phyloP scores from a whole-genome alignment of 2,113 vertebrate species.

The Gallinago jamesoni region DNA sequence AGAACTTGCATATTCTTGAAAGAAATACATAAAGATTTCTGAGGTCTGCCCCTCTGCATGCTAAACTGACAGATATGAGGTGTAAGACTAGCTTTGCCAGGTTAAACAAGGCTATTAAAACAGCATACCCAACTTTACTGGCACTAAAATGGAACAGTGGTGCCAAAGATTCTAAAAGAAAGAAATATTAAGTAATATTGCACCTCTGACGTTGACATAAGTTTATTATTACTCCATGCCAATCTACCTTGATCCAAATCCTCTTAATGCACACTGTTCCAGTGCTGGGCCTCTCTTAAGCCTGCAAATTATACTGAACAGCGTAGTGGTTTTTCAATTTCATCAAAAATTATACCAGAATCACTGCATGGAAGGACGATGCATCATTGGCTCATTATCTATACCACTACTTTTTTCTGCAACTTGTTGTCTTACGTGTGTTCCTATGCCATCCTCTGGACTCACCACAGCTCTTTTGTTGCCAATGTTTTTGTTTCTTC shows the following conservation, averaged over 20 bases:
- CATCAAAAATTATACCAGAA: neutral
- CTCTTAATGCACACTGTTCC: slow-evolving; percentile 9
- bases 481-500: neutral
- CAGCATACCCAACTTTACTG: slow-evolving; percentile 58
- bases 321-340: neutral
- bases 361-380: neutral
- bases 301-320: neutral
- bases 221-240: slow-evolving; percentile 66
- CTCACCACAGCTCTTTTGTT: neutral
- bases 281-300: neutral
- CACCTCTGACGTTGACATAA: slow-evolving; percentile 60
- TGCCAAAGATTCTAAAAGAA: slow-evolving; percentile 63
- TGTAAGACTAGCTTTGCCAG: slow-evolving; percentile 61
- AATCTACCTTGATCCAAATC: slow-evolving; percentile 64
- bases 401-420: neutral
- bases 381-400: neutral
- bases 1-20: neutral
- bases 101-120: slow-evolving; percentile 67
- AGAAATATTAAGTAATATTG: slow-evolving; percentile 70
- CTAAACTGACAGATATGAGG: slow-evolving; percentile 61
- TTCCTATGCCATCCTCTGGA: neutral
- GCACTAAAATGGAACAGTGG: slow-evolving; percentile 48
- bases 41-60: slow-evolving; percentile 26
- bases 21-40: slow-evolving; percentile 52
- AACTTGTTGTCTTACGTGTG: neutral